Evolutionary conservation across 2,888 invertebrate genomes (phyloP), one percentile per base, ranked within the genome.

Genomic region (Laothoe populi): DNA sequence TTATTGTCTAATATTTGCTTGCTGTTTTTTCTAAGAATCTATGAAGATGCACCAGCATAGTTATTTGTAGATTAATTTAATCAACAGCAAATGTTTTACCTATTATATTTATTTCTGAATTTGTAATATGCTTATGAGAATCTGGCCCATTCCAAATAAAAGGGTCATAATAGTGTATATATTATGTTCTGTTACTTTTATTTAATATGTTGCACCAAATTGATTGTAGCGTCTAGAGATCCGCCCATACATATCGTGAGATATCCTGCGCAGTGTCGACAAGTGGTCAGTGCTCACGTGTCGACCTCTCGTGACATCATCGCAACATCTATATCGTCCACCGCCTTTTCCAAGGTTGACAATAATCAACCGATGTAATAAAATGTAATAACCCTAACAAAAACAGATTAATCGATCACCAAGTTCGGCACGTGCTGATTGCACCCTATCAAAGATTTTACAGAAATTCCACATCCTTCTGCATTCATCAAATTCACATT

Each of bases 251-350:
- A 53, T 53, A 31, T 53, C 58, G 57, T 31, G 31, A 53, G 53
- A 53, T 35, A 53, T 53, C 53, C 53, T 53, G 53, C 53, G 31
- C 49, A 26, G 31, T 31, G 48, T 26, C 62, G 23, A 44, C 42
- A 19, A 44, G 44, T 31, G 60, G 63, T 80, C 80, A 44, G 26
- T 31, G 60, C 64, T 80, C 80, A 81, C 79, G 76, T 82, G 80
- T 74, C 64, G 45, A 60, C 62, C 67, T 76, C 70, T 77, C 72
- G 76, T 83, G 82, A 82, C 81, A 73, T 77, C 75, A 77, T 61
- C 68, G 69, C 68, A 70, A 19, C 26, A 73, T 71, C 69, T 64
- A 61, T 65, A 70, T 66, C 65, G 67, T 66, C 66, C 68, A 73
- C 73, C 66, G 68, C 64, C 70, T 77, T 70, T 38, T 69, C 66